Base-by-base conservation (phyloP, 2,113 vertebrate genomes). In the Ptychochromis oligacanthus region DNA sequence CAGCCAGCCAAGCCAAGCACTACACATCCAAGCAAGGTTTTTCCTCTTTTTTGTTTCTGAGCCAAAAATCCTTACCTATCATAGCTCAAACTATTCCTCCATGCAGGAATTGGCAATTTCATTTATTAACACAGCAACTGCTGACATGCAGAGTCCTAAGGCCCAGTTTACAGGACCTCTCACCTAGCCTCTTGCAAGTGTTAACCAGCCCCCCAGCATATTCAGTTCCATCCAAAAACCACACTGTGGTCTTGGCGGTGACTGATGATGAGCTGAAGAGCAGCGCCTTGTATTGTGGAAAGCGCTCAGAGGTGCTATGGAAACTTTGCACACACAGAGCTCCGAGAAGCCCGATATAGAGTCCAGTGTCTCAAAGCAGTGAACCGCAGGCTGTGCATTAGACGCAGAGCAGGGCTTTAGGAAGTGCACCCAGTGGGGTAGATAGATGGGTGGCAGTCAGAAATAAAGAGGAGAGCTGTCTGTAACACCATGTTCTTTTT, bases 211-310 rank as follows among this genome's bases (percentile, higher is more conserved):
- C 64, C 60, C 77, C 58, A 22, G 86, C 82, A 72, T 77, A 86
- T 83, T 93, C 91, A 77, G 95, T 87, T 94, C 89, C 96, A 96
- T 96, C 96, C 97, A 96, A 91, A 94, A 96, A 94, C 95, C 95
- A 70, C 96, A 94, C 77, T 92, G 94, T 85, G 94, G 94, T 96
- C 95, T 95, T 84, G 70, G 87, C 65, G 83, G 90, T 90, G 84
- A 57, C 70, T 85, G 82, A 38, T 82, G 88, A 91, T 81, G 89
- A 93, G 89, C 88, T 82, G 46, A 89, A 88, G 83, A 90, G 89
- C 89, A 72, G 74, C 84, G 81, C 59, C 79, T 85, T 62, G 85
- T 49, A 70, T 75, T 64, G 88, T 89, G 90, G 87, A 91, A 88
- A 80, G 86, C 84, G 76, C 77, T 86, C 56, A 62, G 86, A 93